Percentiles rank a stretch among this genome's conserved stretches.
Evolutionary conservation across 37 sponge, comb jelly and placozoan species (phyloP).

Genomic region (Cladorhizidae sp.): DNA sequence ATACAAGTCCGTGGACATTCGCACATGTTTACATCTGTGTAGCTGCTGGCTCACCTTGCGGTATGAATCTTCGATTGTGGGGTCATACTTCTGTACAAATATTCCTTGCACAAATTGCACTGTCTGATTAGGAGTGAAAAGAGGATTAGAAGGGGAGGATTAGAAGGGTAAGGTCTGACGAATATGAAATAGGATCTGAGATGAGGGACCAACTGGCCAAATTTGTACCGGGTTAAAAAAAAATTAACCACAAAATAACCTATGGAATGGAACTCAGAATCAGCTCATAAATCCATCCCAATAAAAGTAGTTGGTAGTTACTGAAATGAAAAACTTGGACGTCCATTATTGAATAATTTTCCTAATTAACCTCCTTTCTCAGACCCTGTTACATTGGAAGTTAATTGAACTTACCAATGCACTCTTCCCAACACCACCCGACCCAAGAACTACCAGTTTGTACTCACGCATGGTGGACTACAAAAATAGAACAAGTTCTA

Average conservation of each 20-base stretch:
- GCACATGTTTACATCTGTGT: constrained; percentile 11
- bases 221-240: too few species aligned
- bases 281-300: too few species aligned
- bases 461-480: constrained; percentile 92
- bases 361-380: too few species aligned
- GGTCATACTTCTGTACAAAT: constrained; percentile 99
- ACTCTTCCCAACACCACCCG: constrained; percentile 98
- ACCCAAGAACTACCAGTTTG: constrained; percentile 97
- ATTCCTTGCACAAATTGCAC: constrained; percentile 99
- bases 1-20: background rate
- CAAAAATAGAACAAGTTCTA: too few species aligned
- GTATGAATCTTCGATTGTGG: constrained; percentile 98
- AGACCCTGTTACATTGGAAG: background rate
- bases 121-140: constrained; percentile 58
- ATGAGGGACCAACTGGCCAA: too few species aligned
- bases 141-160: background rate
- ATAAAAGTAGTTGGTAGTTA: too few species aligned
- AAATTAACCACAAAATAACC: too few species aligned
- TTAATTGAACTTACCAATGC: constrained; percentile 81
- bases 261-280: too few species aligned
- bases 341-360: too few species aligned
- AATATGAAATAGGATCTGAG: too few species aligned
- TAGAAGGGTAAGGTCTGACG: background rate
- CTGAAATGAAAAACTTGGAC: too few species aligned
- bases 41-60: constrained; percentile 85